Evolutionary conservation across 1,140 invertebrate genomes (phyloP).

Genomic region (Schlechtendalia chinensis): DNA sequence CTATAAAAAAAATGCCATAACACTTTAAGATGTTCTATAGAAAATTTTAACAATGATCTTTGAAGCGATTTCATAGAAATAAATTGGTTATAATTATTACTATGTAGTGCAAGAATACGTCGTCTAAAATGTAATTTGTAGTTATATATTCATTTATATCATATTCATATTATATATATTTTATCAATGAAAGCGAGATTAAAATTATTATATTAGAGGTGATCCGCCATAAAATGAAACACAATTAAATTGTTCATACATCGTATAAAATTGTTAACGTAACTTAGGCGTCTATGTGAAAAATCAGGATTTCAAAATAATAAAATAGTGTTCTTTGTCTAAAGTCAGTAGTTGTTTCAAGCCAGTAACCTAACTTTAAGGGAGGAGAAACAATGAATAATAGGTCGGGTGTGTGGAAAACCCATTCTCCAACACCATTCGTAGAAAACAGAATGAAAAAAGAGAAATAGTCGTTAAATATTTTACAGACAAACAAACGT

Average conservation of each 20-base stretch:
- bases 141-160: too few species aligned
- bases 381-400: conserved; percentile 11
- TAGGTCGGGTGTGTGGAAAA: not conserved
- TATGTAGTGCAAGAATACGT: too few species aligned
- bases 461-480: conserved; percentile 10
- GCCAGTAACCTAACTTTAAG: not conserved
- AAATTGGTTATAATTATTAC: too few species aligned
- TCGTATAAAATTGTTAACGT: not conserved
- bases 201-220: too few species aligned
- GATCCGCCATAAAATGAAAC: not conserved
- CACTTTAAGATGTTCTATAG: too few species aligned
- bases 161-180: too few species aligned
- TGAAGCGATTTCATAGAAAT: too few species aligned
- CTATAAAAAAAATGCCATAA: too few species aligned
- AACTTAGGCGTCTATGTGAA: not conserved
- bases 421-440: conserved; percentile 5
- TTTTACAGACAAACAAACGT: conserved; percentile 26
- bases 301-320: not conserved
- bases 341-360: not conserved
- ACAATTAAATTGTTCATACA: not conserved
- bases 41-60: too few species aligned
- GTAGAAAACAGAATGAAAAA: not conserved
- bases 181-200: too few species aligned
- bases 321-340: not conserved
- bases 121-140: too few species aligned